Conservation (phyloP, 2,888 invertebrate genomes). For the Toxonevra muliebris region DNA sequence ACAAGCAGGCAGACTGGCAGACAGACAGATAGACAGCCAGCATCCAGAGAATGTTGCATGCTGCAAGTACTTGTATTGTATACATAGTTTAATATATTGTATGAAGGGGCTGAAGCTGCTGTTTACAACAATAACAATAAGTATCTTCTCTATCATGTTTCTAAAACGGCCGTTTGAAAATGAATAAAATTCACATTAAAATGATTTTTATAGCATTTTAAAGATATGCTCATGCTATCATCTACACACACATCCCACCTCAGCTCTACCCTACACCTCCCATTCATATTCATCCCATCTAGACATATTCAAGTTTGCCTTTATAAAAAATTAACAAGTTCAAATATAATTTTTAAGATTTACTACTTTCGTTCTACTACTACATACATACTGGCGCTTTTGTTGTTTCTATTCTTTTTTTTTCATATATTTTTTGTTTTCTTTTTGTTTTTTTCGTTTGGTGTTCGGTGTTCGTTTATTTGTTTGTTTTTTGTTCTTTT, state of each 20-base stretch:
- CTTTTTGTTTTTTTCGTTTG: not conserved
- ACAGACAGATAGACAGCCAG: too few relatives aligned
- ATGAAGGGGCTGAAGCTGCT: too few relatives aligned
- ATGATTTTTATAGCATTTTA: constrained; percentile 53
- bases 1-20: too few relatives aligned
- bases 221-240: constrained; percentile 45
- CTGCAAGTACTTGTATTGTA: not conserved
- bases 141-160: not conserved
- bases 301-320: constrained; percentile 7
- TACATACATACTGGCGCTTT: constrained; percentile 14
- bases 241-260: constrained; percentile 22
- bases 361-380: constrained; percentile 21
- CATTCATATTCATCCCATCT: not conserved
- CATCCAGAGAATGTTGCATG: too few relatives aligned
- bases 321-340: constrained; percentile 27
- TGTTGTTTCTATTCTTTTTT: constrained; percentile 6
- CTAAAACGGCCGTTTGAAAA: not conserved
- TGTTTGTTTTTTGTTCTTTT: constrained; percentile 3
- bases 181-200: constrained; percentile 43
- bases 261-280: not conserved
- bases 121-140: too few relatives aligned
- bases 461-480: constrained; percentile 6
- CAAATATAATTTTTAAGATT: constrained; percentile 37
- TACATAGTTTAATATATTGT: too few relatives aligned
- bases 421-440: constrained; percentile 1